Evolutionary conservation across 2,888 invertebrate species (phyloP).

Genomic region (Sphaerophoria taeniata): DNA sequence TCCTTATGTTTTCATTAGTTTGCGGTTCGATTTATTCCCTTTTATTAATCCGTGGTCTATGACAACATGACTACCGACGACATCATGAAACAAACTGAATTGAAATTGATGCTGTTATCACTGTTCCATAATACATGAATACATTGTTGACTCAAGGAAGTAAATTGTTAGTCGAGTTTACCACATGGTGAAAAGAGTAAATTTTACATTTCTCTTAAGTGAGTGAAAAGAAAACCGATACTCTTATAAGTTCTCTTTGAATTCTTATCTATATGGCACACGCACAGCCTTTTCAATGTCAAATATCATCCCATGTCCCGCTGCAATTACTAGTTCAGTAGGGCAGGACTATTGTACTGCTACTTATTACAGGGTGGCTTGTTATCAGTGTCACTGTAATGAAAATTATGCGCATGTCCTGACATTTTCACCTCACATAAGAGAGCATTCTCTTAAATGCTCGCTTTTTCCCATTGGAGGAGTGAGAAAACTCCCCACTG

Average conservation of each 20-base stretch:
- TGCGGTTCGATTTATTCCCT: neutral
- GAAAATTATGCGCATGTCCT: slow-evolving; percentile 45
- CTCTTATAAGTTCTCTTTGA: slow-evolving; percentile 36
- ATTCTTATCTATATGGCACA: slow-evolving; percentile 51
- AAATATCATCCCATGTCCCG: neutral
- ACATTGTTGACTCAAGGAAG: slow-evolving; percentile 7
- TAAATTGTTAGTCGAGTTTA: neutral
- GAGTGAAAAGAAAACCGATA: neutral
- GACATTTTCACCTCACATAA: slow-evolving; percentile 1
- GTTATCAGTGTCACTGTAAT: slow-evolving; percentile 62
- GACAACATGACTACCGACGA: slow-evolving; percentile 50
- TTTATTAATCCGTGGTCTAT: slow-evolving; percentile 42
- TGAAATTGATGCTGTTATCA: slow-evolving; percentile 73
- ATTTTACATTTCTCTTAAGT: slow-evolving; percentile 39
- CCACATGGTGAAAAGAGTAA: slow-evolving; percentile 39
- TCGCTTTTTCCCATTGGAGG: neutral
- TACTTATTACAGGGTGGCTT: neutral
- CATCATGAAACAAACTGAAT: slow-evolving; percentile 47
- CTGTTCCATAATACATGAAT: slow-evolving; percentile 29
- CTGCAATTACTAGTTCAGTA: slow-evolving; percentile 58
- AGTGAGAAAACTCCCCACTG: slow-evolving; percentile 13
- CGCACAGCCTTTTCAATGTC: slow-evolving; percentile 27
- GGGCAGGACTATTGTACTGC: slow-evolving; percentile 33
- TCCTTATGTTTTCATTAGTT: neutral
- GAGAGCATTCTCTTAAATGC: slow-evolving; percentile 17